These are phyloP conservation scores for Drosophila miranda DNA, from an alignment of 1,140 invertebrate species.

Conservation along the genomic window DNA sequence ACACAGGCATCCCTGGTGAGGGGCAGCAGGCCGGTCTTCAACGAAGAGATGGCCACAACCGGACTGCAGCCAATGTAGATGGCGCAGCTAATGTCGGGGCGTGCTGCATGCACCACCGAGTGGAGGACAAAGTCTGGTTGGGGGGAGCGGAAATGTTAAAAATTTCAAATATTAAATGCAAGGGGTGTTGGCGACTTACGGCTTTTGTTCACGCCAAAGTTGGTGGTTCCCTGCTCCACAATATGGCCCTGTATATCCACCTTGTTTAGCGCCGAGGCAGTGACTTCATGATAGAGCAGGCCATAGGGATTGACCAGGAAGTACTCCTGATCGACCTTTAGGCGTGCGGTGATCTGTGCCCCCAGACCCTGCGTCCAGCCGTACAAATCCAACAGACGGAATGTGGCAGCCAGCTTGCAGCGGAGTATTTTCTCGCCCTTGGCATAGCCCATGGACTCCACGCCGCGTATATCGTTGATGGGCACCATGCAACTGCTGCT, in stretches of 20 bases:
- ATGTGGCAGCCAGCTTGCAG: conserved; percentile 98
- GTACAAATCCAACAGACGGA: conserved; percentile 97
- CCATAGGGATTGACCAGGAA: conserved; percentile 99
- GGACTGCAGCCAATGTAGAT: conserved; percentile 96
- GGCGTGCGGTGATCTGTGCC: conserved; percentile 90
- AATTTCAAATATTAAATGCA: too few relatives aligned
- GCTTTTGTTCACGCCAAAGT: conserved; percentile 88
- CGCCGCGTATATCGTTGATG: conserved; percentile 98
- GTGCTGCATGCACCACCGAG: conserved; percentile 97
- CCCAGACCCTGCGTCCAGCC: conserved; percentile 92
- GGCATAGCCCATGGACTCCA: conserved; percentile 96
- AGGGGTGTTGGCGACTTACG: conserved; percentile 51
- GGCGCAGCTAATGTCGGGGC: conserved; percentile 98
- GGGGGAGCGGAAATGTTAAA: not conserved
- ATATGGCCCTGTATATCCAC: conserved; percentile 95
- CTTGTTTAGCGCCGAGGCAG: conserved; percentile 98
- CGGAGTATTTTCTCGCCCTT: conserved; percentile 97
- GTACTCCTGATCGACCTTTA: conserved; percentile 98
- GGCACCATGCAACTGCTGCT: conserved; percentile 93
- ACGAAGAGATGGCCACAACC: conserved; percentile 95
- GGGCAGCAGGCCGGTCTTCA: conserved; percentile 94
- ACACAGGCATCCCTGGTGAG: conserved; percentile 95
- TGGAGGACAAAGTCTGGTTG: conserved; percentile 92
- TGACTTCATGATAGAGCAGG: conserved; percentile 97
- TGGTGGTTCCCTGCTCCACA: conserved; percentile 95